Evolutionary conservation across 2,888 invertebrate species (phyloP).

Genomic region (Drosophila kuntzei): DNA sequence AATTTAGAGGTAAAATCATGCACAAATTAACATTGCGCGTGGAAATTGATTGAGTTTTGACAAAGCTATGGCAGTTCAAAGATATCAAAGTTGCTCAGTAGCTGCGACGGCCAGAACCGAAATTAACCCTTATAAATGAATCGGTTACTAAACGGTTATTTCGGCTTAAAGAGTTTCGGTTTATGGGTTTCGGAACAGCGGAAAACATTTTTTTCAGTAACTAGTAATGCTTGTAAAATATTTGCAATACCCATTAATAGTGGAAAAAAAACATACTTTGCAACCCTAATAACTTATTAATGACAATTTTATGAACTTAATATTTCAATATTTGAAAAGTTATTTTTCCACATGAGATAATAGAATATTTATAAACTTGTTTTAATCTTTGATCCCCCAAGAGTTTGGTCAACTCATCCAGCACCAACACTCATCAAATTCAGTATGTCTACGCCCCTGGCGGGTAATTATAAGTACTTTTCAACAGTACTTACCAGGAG

Average conservation of each 20-base stretch:
- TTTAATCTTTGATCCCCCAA: not conserved
- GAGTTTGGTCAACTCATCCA: conserved; percentile 12
- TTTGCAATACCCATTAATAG: not conserved
- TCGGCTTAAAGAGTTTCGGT: too few relatives aligned
- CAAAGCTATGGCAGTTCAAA: too few relatives aligned
- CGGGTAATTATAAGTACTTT: conserved; percentile 63
- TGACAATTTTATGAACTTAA: not conserved
- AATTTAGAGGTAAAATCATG: too few relatives aligned
- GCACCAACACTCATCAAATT: conserved; percentile 31
- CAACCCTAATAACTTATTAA: not conserved
- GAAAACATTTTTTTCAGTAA: too few relatives aligned
- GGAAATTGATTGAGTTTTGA: too few relatives aligned
- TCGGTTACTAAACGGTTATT: too few relatives aligned
- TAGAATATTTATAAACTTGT: conserved; percentile 1
- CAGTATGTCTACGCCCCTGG: conserved; percentile 35
- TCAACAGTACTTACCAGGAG: conserved; percentile 48
- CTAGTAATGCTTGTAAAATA: too few relatives aligned
- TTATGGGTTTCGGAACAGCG: too few relatives aligned
- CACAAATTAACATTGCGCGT: too few relatives aligned
- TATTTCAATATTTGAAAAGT: not conserved
- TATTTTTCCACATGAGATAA: not conserved
- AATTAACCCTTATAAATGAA: too few relatives aligned
- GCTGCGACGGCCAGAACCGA: too few relatives aligned
- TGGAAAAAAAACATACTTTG: not conserved
- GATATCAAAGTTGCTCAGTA: too few relatives aligned